These are phyloP conservation scores for Doris montereyensis DNA, from an alignment of 2,888 invertebrate species.

Conservation along the genomic window DNA sequence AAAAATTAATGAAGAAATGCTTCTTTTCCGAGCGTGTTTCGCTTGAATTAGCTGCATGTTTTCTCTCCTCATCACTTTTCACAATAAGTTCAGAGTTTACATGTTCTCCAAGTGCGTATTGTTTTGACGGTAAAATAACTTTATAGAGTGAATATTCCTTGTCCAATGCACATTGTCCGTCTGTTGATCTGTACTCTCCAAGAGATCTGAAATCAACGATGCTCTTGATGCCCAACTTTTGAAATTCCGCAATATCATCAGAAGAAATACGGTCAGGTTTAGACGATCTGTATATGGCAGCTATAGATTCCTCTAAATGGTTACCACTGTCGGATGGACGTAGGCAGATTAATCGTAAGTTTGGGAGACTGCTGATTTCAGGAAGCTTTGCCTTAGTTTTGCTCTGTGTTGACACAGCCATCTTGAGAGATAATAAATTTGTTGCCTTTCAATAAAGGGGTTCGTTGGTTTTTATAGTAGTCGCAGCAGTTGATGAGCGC, in stretches of 20 bases:
- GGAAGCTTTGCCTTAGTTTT: too few species aligned
- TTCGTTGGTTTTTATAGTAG: too few species aligned
- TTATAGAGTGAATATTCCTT: slow-evolving; percentile 51
- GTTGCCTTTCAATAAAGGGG: too few species aligned
- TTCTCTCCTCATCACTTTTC: background rate
- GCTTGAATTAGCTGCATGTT: background rate
- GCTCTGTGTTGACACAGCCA: too few species aligned
- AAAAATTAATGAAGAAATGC: slow-evolving; percentile 57
- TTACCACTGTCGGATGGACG: background rate
- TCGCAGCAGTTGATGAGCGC: too few species aligned
- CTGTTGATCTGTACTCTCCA: slow-evolving; percentile 54
- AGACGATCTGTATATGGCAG: slow-evolving; percentile 59
- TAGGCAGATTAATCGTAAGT: slow-evolving; percentile 47
- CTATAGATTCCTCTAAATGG: background rate
- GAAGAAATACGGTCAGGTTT: slow-evolving; percentile 59
- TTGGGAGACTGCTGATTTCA: slow-evolving; percentile 41
- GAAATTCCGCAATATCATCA: slow-evolving; percentile 51
- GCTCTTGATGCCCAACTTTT: slow-evolving; percentile 52
- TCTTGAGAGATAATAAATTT: too few species aligned
- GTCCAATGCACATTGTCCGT: slow-evolving; percentile 56
- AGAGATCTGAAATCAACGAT: slow-evolving; percentile 63
- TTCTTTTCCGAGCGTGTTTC: background rate
- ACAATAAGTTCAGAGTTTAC: slow-evolving; percentile 6
- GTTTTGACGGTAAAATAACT: slow-evolving; percentile 48
- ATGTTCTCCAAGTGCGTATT: slow-evolving; percentile 21